A percentile compares a stretch with the other conserved stretches of the same genome.
phyloP scores from a whole-genome alignment of 2,113 vertebrate genomes.

The Alouatta palliata region DNA sequence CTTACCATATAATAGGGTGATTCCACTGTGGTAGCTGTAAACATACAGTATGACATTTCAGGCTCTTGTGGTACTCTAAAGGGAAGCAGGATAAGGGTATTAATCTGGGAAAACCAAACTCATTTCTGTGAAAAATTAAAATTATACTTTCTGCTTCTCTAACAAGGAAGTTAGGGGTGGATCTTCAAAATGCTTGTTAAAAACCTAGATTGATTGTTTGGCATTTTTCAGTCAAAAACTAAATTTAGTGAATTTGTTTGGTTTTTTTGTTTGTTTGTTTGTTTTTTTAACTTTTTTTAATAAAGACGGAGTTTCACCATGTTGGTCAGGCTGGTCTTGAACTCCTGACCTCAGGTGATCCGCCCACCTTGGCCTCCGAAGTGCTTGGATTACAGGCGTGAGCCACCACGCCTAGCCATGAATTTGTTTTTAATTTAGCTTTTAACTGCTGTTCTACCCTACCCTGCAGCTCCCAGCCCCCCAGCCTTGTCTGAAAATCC shows the following conservation, averaged over 20 bases:
- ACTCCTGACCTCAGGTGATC: too few species aligned
- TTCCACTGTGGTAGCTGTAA: not conserved
- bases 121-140: slow-evolving; percentile 20
- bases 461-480: too few species aligned
- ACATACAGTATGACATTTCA: not conserved
- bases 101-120: not conserved
- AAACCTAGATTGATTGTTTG: not conserved
- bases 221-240: not conserved
- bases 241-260: not conserved
- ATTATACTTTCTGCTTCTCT: not conserved
- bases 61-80: not conserved
- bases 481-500: not conserved
- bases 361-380: too few species aligned
- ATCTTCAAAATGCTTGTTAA: not conserved
- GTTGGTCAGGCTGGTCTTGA: too few species aligned
- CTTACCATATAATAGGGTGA: not conserved
- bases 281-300: too few species aligned
- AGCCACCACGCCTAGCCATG: too few species aligned
- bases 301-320: too few species aligned
- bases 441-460: not conserved
- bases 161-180: not conserved
- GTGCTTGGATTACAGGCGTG: too few species aligned
- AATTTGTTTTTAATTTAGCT: not conserved
- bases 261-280: too few species aligned
- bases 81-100: not conserved